These are phyloP conservation scores for Yasuhikotakia modesta DNA, from an alignment of 2,797 vertebrate species.

Conservation along the genomic window DNA sequence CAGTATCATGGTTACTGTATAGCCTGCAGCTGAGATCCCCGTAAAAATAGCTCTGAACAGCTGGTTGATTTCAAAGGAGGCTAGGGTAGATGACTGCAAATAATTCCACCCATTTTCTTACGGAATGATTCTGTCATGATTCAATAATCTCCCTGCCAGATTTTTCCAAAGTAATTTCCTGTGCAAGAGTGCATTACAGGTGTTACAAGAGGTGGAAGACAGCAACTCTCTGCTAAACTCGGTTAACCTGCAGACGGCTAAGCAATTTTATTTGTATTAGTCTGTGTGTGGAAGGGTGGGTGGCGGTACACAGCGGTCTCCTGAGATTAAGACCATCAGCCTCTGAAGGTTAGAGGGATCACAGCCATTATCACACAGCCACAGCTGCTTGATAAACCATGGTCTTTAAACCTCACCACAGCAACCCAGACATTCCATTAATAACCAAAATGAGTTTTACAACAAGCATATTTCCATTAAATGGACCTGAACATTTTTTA, in stretches of 20 bases:
- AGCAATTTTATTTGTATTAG: slow-evolving; percentile 40
- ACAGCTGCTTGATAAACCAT: not conserved
- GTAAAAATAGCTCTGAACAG: slow-evolving; percentile 62
- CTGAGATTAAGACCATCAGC: slow-evolving; percentile 20
- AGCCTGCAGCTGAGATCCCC: slow-evolving; percentile 57
- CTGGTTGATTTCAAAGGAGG: slow-evolving; percentile 62
- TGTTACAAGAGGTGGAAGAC: slow-evolving; percentile 32
- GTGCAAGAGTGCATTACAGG: slow-evolving; percentile 43
- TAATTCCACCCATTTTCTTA: slow-evolving; percentile 46
- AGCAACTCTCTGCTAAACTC: slow-evolving; percentile 19
- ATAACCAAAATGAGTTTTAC: not conserved
- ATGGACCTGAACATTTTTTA: not conserved
- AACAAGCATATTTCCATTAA: not conserved
- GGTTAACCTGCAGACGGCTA: slow-evolving; percentile 23
- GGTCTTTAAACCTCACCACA: slow-evolving; percentile 10
- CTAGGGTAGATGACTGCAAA: slow-evolving; percentile 54
- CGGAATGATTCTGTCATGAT: slow-evolving; percentile 48
- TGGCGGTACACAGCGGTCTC: slow-evolving; percentile 5
- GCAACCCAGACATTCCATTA: slow-evolving; percentile 7
- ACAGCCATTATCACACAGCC: slow-evolving; percentile 8
- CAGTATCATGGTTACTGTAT: not conserved
- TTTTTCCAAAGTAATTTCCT: slow-evolving; percentile 51
- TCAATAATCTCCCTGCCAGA: slow-evolving; percentile 53
- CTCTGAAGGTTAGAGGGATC: slow-evolving; percentile 22
- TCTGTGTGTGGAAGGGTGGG: slow-evolving; percentile 6